phyloP scores from a whole-genome alignment of 2,113 vertebrate genomes.

The Phaethornis superciliosus region DNA sequence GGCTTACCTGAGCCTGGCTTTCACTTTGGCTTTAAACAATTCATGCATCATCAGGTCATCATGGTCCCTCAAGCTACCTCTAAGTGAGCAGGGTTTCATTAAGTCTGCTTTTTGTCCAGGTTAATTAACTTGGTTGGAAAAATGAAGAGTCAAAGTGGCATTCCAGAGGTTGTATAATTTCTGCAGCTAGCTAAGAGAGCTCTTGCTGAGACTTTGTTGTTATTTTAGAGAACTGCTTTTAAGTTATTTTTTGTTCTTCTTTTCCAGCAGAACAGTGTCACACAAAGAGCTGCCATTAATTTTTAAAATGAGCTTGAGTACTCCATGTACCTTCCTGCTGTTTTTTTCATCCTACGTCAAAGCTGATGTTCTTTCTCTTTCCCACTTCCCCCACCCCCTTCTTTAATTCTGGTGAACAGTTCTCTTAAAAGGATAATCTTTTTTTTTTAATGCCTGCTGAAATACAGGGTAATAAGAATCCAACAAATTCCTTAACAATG shows the following conservation, averaged over 20 bases:
- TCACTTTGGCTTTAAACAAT: not conserved
- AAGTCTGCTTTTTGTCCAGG: not conserved
- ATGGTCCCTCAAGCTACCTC: not conserved
- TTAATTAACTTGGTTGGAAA: not conserved
- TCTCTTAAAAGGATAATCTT: not conserved
- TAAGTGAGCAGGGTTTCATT: not conserved
- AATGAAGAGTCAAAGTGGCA: not conserved
- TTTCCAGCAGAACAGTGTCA: conserved; percentile 3
- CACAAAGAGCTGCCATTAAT: conserved; percentile 17
- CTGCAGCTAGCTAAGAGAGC: conserved; percentile 2
- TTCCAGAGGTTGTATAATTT: conserved; percentile 15
- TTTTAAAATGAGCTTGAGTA: not conserved
- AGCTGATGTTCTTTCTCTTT: not conserved
- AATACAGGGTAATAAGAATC: not conserved
- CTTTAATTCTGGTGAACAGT: not conserved
- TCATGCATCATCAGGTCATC: not conserved
- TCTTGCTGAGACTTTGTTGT: conserved; percentile 27
- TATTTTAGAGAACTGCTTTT: not conserved
- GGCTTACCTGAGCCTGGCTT: not conserved
- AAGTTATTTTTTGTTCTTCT: not conserved
- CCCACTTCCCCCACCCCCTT: too few species aligned
- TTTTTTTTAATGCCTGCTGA: not conserved
- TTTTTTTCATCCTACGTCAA: not conserved
- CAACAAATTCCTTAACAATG: not conserved
- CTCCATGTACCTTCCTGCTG: not conserved